Evolutionary conservation across 1,140 invertebrate genomes (phyloP), one percentile per base, ranked within the genome.

Genomic region (Camponotus floridanus): DNA sequence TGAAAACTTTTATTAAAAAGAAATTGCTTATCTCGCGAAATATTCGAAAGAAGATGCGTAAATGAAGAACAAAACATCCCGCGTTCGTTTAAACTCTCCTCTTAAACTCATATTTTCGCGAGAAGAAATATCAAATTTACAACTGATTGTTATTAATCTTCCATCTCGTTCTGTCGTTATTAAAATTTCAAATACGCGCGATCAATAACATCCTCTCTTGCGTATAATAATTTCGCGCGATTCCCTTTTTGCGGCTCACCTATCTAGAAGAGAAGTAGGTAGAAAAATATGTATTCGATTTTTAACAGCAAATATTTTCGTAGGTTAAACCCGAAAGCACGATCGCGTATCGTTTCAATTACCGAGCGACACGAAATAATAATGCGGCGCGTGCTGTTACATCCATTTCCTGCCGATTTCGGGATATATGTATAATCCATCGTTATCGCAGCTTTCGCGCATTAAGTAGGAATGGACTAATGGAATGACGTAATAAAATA

Each of bases 401-500:
- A 48, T 74, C 55, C 55, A 74, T 83, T 83, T 83, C 39, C 79
- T 83, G 26, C 68, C 55, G 39, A 83, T 83, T 83, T 8, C 26
- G 5, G 39, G 42, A 21, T 74, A 48, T 51, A 51, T 18, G 48
- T 51, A 51, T 73, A 83, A 83, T 74, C 68, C 39, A 57, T 61
- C 68, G 55, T 13, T 33, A 73, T 61, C 39, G 13, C 55, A 21
- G 26, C 68, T 48, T 21, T 39, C 67, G 42, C 51, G 68, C 48
- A 73, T 73, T 83, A 83, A 74, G 79, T 74, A 83, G 68, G 68
- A 61, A 83, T 62, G 68, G 55, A 61, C 68, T 83, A 74, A 61
- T 73, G 68, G 79, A 62, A 83, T 73, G 68, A 71, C 73, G 79
- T 81, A 81, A 81, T 81, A 81, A 81, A 81, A 81, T 81, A 81